Percentiles rank a stretch among this genome's conserved stretches.
Evolutionary conservation across 2,888 invertebrate genomes (phyloP).

Genomic region (Drosophila flavopinicola): DNA sequence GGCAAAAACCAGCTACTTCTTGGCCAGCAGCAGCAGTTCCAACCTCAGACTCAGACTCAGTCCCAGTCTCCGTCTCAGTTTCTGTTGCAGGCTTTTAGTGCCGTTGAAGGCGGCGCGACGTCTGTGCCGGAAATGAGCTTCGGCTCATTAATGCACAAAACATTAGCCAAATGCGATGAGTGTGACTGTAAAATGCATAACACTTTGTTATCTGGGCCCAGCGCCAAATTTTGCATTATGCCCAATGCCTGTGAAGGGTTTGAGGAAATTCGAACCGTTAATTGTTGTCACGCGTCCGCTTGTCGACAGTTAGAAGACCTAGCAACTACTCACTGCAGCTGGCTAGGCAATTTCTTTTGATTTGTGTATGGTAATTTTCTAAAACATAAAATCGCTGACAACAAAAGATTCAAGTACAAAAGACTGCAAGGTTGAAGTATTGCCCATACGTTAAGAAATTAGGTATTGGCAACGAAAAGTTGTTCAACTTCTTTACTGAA

Average conservation of each 20-base stretch:
- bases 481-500: too few species aligned
- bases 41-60: neutral
- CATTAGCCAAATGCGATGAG: conserved; percentile 50
- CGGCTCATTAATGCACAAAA: conserved; percentile 67
- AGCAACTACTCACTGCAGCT: too few species aligned
- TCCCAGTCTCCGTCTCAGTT: neutral
- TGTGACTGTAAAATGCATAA: conserved; percentile 52
- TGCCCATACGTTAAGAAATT: too few species aligned
- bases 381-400: too few species aligned
- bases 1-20: conserved; percentile 37
- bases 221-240: conserved; percentile 71
- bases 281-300: too few species aligned
- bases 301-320: too few species aligned
- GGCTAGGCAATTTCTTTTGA: too few species aligned
- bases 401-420: too few species aligned
- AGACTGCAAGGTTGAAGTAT: too few species aligned
- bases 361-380: too few species aligned
- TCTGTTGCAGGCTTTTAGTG: conserved; percentile 35
- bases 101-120: conserved; percentile 45
- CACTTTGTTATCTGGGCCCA: conserved; percentile 58
- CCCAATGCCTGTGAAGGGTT: conserved; percentile 3
- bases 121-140: conserved; percentile 60
- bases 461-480: too few species aligned
- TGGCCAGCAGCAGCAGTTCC: conserved; percentile 27
- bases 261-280: conserved; percentile 1